Base-by-base conservation (phyloP, 30 jellyfish, hydroid and myxozoan species). In the Aurelia sp. region DNA sequence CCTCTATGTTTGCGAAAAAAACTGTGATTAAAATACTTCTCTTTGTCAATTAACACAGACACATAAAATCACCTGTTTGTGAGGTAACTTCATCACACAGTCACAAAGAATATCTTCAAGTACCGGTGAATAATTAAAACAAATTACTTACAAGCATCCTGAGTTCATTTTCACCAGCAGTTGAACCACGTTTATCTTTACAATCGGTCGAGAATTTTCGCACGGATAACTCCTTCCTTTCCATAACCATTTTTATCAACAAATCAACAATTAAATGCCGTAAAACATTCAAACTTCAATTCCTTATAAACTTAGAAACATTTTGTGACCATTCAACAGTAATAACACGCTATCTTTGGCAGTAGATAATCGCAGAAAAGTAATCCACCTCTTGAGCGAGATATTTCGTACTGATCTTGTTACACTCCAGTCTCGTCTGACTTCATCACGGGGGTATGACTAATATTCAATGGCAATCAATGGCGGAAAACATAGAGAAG, bases 401-500 rank as follows among this genome's bases (percentile, higher is more conserved):
- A 64, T 78, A 68, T 70, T 47, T 35, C 79, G 79, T 63, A 47
- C 21, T 31, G 79, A 62, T 78, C 89, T 78, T 78, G 89, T 78
- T 78, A 78, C 89, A 64, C 72, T 62, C 89, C 89, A 78, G 89
- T 78, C 89, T 44, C 89, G 73, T 61, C 87, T 41, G 74, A 69
- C 79, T 51, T n/a, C 60, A 20, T 62, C 41, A 74, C 74, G 76
- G 86, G 80, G 86, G 86, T 74, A 59, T 53, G 76, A 61, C 86
- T 53, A 44, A 44, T 44, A 7, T 9, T 44, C 15, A 44, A 44
- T 44, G 50, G 50, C 7, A 7, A 5, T 44, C 55, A 44, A 44
- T 44, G 55, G 55, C 55, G 55, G 55, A 44, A 44, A 44, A 44
- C 55, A 44, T 9, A 44, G 55, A 44, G 55, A 44, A 44, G 55